Base-by-base conservation (phyloP, 2,797 vertebrate species). In the Sebastes elongatus region DNA sequence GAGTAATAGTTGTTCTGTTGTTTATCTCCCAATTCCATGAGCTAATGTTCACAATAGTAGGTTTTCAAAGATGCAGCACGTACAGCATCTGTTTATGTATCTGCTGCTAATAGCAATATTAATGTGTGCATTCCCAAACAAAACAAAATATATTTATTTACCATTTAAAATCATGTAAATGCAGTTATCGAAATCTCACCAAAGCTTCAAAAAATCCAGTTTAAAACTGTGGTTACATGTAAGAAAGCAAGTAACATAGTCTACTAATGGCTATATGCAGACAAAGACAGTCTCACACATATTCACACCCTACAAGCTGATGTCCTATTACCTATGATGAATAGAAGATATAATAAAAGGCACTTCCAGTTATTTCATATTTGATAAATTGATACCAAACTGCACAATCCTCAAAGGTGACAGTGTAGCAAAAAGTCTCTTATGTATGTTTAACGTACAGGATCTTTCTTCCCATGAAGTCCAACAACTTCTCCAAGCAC, bases 401-500 rank as follows among this genome's bases (percentile, higher is more conserved):
- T 42, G 27, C 30, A 52, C 33, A 52, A 60, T 76, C 42, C 33
- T 78, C 60, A 32, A 66, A 74, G 33, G 66, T 79, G 60, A 81
- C 35, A 32, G 28, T 18, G 65, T 42, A 46, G 53, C 14, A 65
- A 66, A 82, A 76, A 71, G 0, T 42, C 16, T 30, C 62, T 71
- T 57, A 27, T 56, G 56, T 23, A 74, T 84, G 67, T 72, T 53
- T 16, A 67, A 85, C 18, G 2, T 62, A n/a, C 3, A 30, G 57
- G 6, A 42, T 46, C 70, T 73, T 64, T 80, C 66, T 77, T 63
- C 16, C 53, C 25, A 33, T 62, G 55, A 73, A 67, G 38, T 49
- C 55, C 35, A 61, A 78, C 80, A 71, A 70, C 80, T 23, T 53
- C 72, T 46, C n/a, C 7, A 14, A 76, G 23, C 62, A 65, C 57